Percentiles rank a stretch among this genome's conserved stretches.
Evolutionary conservation across 92 coral and sea anemone species (phyloP).

Genomic region (Anthopleura xanthogrammica): DNA sequence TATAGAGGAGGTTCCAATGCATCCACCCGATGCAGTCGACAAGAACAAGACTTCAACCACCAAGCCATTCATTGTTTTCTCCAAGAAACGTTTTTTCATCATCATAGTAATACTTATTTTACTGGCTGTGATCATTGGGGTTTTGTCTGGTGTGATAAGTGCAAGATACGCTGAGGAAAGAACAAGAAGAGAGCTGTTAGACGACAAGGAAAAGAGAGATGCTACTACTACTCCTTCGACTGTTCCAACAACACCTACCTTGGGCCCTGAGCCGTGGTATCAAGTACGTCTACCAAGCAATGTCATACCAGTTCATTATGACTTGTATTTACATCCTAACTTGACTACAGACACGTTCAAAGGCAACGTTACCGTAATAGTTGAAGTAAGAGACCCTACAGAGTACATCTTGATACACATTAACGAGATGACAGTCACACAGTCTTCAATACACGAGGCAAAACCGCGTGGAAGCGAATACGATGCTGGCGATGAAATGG

Average conservation of each 20-base stretch:
- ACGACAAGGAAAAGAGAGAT: constrained; percentile 26
- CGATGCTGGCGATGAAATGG: constrained; percentile 41
- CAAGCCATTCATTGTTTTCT: constrained; percentile 22
- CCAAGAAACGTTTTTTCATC: constrained; percentile 43
- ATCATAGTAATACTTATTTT: constrained; percentile 45
- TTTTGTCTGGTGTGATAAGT: constrained; percentile 83
- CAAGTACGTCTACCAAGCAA: constrained; percentile 62
- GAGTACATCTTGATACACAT: constrained; percentile 70
- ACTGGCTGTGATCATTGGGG: constrained; percentile 65
- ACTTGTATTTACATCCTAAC: constrained; percentile 60
- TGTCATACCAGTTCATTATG: constrained; percentile 73
- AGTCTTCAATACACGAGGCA: constrained; percentile 38
- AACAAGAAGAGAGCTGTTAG: constrained; percentile 49
- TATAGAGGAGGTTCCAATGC: constrained; percentile 45
- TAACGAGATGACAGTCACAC: constrained; percentile 65
- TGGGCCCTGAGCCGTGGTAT: constrained; percentile 78
- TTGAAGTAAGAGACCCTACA: constrained; percentile 45
- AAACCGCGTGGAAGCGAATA: constrained; percentile 16
- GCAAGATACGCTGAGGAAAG: constrained; percentile 63
- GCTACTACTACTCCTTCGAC: constrained; percentile 8
- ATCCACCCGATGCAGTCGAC: constrained; percentile 1
- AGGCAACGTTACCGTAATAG: constrained; percentile 54
- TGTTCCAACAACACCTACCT: constrained; percentile 32
- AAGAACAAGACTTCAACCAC: not conserved
- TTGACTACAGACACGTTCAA: constrained; percentile 51